Conservation (phyloP, 2,797 vertebrate genomes). For the Pipistrellus pipistrellus region DNA sequence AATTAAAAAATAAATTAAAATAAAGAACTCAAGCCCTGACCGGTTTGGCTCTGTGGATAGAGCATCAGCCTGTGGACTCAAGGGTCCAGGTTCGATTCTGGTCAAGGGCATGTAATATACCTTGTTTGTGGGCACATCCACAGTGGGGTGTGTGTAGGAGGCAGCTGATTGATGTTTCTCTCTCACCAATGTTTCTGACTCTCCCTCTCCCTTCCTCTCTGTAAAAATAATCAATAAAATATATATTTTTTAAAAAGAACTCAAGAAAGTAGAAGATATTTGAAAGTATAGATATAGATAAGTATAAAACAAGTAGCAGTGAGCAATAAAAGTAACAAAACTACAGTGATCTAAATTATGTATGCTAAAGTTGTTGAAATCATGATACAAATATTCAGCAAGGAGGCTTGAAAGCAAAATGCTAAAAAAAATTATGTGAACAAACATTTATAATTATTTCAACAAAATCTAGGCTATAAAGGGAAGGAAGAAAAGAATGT, state of each 20-base stretch:
- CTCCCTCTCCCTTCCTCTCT: too few species aligned
- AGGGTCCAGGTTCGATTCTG: too few species aligned
- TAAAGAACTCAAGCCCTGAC: neutral
- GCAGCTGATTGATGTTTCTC: too few species aligned
- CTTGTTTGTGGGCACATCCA: too few species aligned
- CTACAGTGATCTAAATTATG: neutral
- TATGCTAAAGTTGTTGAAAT: neutral
- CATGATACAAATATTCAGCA: neutral
- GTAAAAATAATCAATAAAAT: neutral
- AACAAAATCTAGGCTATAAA: conserved; percentile 42
- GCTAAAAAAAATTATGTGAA: neutral
- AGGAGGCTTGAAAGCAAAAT: neutral
- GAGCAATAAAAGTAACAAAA: neutral
- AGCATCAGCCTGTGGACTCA: too few species aligned
- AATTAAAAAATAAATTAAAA: conserved; percentile 20
- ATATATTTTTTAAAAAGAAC: neutral
- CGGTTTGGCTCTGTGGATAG: too few species aligned
- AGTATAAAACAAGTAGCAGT: neutral
- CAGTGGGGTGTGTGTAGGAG: too few species aligned
- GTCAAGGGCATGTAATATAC: too few species aligned
- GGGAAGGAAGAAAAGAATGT: neutral
- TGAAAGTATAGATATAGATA: neutral
- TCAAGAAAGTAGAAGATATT: conserved; percentile 11
- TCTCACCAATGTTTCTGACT: too few species aligned
- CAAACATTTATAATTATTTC: conserved; percentile 52